Evolutionary conservation across 2,113 vertebrate genomes (phyloP).

Genomic region (Gyps fulvus): DNA sequence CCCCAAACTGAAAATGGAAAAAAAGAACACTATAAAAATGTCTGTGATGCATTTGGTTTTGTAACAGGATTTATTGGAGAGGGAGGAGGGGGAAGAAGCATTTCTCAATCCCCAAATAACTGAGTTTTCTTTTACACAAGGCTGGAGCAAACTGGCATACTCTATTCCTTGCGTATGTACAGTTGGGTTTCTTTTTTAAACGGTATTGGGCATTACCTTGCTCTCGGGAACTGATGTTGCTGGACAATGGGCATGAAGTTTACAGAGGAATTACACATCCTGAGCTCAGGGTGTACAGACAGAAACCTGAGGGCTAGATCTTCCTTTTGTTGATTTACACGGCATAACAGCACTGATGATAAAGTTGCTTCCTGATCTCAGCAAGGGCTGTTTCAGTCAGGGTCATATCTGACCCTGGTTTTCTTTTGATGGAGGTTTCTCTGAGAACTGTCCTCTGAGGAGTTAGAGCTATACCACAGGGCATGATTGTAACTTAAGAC

Average conservation of each 20-base stretch:
- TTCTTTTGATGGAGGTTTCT: neutral
- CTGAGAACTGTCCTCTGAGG: neutral
- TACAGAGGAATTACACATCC: neutral
- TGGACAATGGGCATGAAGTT: neutral
- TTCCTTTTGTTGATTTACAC: neutral
- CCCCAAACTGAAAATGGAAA: neutral
- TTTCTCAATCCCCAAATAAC: neutral
- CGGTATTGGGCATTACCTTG: neutral
- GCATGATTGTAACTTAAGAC: neutral
- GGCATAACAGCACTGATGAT: neutral
- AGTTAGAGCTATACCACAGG: neutral
- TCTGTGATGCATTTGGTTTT: neutral
- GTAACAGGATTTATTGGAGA: neutral
- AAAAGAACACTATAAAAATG: neutral
- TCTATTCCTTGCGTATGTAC: accelerated
- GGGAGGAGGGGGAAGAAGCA: neutral
- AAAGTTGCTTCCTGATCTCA: neutral
- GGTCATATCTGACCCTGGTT: accelerated
- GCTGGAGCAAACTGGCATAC: neutral
- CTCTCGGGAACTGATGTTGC: neutral
- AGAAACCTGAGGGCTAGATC: neutral
- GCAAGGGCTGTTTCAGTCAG: neutral
- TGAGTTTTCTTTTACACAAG: neutral
- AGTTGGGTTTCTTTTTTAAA: neutral
- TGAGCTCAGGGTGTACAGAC: neutral